A percentile compares a stretch with the other conserved stretches of the same genome.
Evolutionary conservation across 2,113 vertebrate species (phyloP).

Genomic region (Panthera uncia): DNA sequence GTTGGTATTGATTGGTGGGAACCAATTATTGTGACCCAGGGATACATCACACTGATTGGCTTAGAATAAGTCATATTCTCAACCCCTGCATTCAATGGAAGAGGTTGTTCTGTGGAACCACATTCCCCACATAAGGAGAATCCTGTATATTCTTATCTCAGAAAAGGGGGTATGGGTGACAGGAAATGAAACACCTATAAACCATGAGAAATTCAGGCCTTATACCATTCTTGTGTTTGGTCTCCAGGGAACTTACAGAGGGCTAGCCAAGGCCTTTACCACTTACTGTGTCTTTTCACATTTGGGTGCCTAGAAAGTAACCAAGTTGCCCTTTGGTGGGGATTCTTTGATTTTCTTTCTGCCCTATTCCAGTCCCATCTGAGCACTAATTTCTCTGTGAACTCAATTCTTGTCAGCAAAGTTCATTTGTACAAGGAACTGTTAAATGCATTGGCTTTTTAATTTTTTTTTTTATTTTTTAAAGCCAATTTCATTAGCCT

Average conservation of each 20-base stretch:
- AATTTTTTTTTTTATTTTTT: neutral
- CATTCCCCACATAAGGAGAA: neutral
- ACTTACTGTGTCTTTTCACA: neutral
- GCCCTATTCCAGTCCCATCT: neutral
- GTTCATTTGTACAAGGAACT: neutral
- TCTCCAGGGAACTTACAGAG: neutral
- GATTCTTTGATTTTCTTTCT: slow-evolving; percentile 23
- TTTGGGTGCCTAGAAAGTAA: neutral
- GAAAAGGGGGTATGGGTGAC: neutral
- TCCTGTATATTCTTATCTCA: neutral
- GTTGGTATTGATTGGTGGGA: neutral
- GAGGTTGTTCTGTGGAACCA: neutral
- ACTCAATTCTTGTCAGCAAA: neutral
- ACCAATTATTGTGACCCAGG: neutral
- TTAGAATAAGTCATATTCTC: neutral
- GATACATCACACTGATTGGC: neutral
- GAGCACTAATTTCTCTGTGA: neutral
- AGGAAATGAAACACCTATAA: neutral
- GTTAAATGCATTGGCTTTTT: neutral
- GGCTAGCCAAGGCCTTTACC: neutral
- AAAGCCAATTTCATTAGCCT: neutral
- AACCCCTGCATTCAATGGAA: neutral
- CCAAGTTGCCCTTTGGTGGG: neutral
- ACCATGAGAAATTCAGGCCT: neutral
- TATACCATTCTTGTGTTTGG: neutral